Base-by-base conservation (phyloP, 2,888 invertebrate species). In the Hedychridium roseum region DNA sequence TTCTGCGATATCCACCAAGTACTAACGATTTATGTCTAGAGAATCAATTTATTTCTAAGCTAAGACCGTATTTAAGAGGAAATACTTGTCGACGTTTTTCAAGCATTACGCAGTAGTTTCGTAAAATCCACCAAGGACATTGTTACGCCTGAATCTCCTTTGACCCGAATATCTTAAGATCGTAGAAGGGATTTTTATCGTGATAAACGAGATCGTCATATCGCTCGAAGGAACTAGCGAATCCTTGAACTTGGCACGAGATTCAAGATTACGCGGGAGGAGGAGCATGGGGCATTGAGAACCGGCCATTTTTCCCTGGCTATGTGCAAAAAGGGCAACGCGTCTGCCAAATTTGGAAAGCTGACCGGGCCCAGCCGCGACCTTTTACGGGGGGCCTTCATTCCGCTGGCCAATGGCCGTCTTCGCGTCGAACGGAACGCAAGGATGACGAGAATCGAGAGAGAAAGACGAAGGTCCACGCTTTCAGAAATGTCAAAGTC, bases 341-440 rank as follows among this genome's bases (percentile, higher is more conserved):
- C 40, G 48, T 28, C 55, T 31, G 55, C 74, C 74, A 71, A 74
- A 70, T 76, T 76, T 73, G 76, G 76, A 74, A 76, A 72, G 68
- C 64, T 61, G 72, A 50, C 61, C 39, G 55, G 55, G 45, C 50
- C 55, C 54, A 48, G 54, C 54, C 42, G 48, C 52, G 54, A 55
- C 71, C 71, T 64, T 74, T 71, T 73, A 71, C 64, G 72, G 64
- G 57, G 38, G 53, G 50, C 47, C 54, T 49, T 41, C 48, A 45
- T 51, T 45, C 51, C 53, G 60, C 54, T 57, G 56, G 60, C 64
- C 66, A 63, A 73, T 74, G 69, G 73, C 68, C 64, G 73, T 64
- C 70, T 72, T 70, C 64, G 64, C 64, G 68, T 66, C 68, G 70
- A 68, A 61, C 38, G 32, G 6, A 18, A 12, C 34, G 15, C 12